Evolutionary conservation across 1,140 invertebrate species (phyloP).

Genomic region (Magallana gigas): DNA sequence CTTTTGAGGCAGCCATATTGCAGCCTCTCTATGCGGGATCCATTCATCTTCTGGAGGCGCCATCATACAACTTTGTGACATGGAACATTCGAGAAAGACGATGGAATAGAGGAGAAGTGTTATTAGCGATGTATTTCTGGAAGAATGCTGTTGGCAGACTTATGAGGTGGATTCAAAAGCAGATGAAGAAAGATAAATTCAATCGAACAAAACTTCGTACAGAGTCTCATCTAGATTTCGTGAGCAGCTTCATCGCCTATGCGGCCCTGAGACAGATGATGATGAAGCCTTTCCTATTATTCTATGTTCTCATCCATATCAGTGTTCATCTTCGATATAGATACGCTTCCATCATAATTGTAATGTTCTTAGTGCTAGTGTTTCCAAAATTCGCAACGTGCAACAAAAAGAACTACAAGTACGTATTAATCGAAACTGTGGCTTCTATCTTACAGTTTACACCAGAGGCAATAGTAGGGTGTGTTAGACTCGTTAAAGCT

Average conservation of each 20-base stretch:
- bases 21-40: conserved; percentile 69
- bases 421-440: conserved; percentile 69
- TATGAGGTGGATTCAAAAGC: conserved; percentile 71
- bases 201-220: conserved; percentile 68
- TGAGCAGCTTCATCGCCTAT: conserved; percentile 71
- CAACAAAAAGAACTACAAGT: conserved; percentile 68
- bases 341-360: conserved; percentile 67
- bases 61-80: conserved; percentile 72
- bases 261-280: conserved; percentile 73
- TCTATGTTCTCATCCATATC: conserved; percentile 71
- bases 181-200: conserved; percentile 65
- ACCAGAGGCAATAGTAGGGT: conserved; percentile 74
- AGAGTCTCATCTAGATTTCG: conserved; percentile 69
- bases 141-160: conserved; percentile 67
- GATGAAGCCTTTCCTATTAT: conserved; percentile 72
- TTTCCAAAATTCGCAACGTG: conserved; percentile 74
- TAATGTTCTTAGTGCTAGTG: conserved; percentile 73
- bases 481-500: conserved; percentile 68
- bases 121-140: conserved; percentile 75
- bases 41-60: conserved; percentile 69
- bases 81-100: conserved; percentile 74
- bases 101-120: conserved; percentile 74
- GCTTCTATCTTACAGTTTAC: conserved; percentile 75
- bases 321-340: conserved; percentile 65
- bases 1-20: conserved; percentile 74